phyloP scores from a whole-genome alignment of 2,888 invertebrate genomes.

The Aphrophora alni region DNA sequence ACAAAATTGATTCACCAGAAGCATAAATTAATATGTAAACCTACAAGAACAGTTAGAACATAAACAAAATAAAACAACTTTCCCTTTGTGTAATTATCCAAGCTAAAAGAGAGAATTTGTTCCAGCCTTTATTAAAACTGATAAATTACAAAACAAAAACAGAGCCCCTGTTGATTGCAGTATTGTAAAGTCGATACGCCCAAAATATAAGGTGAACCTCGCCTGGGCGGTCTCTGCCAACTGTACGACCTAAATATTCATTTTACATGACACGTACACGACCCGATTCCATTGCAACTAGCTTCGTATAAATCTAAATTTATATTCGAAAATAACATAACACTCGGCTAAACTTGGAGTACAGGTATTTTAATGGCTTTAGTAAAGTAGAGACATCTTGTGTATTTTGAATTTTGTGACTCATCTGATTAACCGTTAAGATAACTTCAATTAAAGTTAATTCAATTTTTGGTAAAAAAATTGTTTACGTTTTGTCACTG shows the following conservation, averaged over 20 bases:
- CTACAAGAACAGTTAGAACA: too few relatives aligned
- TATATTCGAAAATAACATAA: background rate
- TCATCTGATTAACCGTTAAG: too few relatives aligned
- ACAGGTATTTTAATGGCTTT: background rate
- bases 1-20: too few relatives aligned
- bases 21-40: too few relatives aligned
- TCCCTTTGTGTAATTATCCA: too few relatives aligned
- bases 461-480: too few relatives aligned
- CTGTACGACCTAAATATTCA: background rate
- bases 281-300: background rate
- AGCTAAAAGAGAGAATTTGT: background rate
- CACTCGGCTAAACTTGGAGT: background rate
- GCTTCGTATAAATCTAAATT: background rate
- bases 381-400: background rate
- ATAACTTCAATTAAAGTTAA: too few relatives aligned
- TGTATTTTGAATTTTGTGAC: too few relatives aligned
- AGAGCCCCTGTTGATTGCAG: background rate
- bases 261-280: background rate
- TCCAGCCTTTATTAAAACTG: background rate
- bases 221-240: background rate
- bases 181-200: background rate
- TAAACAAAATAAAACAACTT: too few relatives aligned
- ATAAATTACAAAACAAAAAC: background rate
- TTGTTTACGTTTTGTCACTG: too few relatives aligned
- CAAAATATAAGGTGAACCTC: background rate